Conservation (phyloP, 2,888 invertebrate species). For the Drosophila subquinaria region DNA sequence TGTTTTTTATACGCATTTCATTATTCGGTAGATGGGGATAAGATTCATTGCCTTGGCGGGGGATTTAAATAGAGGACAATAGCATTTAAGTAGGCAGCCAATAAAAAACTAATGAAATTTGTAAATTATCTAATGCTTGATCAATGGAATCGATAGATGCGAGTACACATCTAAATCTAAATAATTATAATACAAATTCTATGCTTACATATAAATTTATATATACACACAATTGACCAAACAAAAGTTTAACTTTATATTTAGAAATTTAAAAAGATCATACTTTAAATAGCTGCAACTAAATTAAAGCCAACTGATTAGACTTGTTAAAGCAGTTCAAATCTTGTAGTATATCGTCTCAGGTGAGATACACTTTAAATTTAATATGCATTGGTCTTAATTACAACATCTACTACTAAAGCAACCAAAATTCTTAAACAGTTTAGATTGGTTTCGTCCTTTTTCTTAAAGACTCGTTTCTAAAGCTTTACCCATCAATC, state of each 20-base stretch:
- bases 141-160: slow-evolving; percentile 20
- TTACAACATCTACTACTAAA: slow-evolving; percentile 5
- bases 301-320: slow-evolving; percentile 36
- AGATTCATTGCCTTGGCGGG: slow-evolving; percentile 48
- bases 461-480: slow-evolving; percentile 16
- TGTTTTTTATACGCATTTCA: slow-evolving; percentile 24
- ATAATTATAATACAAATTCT: slow-evolving; percentile 45
- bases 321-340: slow-evolving; percentile 29
- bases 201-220: slow-evolving; percentile 58
- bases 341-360: slow-evolving; percentile 16
- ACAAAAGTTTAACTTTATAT: slow-evolving; percentile 75
- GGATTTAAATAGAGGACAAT: slow-evolving; percentile 17
- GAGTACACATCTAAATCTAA: slow-evolving; percentile 17
- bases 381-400: slow-evolving; percentile 23
- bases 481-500: slow-evolving; percentile 24
- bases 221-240: slow-evolving; percentile 73
- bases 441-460: slow-evolving; percentile 17
- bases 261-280: slow-evolving; percentile 54
- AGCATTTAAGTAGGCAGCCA: slow-evolving; percentile 53
- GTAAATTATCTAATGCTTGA: slow-evolving; percentile 28
- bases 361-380: slow-evolving; percentile 28
- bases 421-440: slow-evolving; percentile 7
- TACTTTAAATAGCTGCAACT: slow-evolving; percentile 35
- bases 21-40: slow-evolving; percentile 28
- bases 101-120: slow-evolving; percentile 31